Evolutionary conservation across 1,140 invertebrate species (phyloP), one percentile per base, ranked within the genome.

Genomic region (Dreissena rostriformis): DNA sequence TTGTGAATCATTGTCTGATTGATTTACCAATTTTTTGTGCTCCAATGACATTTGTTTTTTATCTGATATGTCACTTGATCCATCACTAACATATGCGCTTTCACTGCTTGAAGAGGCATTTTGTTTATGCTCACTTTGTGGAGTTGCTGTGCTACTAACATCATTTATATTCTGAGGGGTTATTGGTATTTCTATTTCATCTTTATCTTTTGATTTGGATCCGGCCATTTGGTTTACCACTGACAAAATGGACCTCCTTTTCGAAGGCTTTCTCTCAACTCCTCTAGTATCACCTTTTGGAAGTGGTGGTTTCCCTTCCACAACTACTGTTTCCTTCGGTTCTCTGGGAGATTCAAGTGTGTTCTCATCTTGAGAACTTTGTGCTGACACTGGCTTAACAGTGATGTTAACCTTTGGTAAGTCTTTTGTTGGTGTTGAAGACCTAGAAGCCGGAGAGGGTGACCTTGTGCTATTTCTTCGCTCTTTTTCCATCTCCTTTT

Each of bases 381-480:
- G 57, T 14, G 78, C 52, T 57, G 61, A 52, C 17, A 82, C 22
- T 0, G 79, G 71, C 29, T 74, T 72, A 4, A 82, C 79, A 52
- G 68, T 24, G 15, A 82, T 26, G 11, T 52, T 52, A 17, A 82
- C 14, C 52, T 82, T 82, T 66, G 71, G 70, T n/a, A 71, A 49
- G 66, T 67, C 72, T 63, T 82, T 82, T n/a, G 79, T 82, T 26
- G 79, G 79, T 63, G 79, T 82, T 15, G 79, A 71, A 52, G 79
- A 71, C 28, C 70, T 73, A 12, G 79, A 82, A n/a, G 70, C 63
- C 4, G 71, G 71, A 51, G 77, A 71, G 14, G 17, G 10, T 52
- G 70, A 74, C 6, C 72, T 73, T 11, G 63, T 51, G 52, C 79
- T 74, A 63, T 73, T 74, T 71, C 57, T 73, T 67, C 29, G 65